Percentiles rank a stretch among this genome's conserved stretches.
Evolutionary conservation across 2,113 vertebrate genomes (phyloP).

Genomic region (Pseudois nayaur): DNA sequence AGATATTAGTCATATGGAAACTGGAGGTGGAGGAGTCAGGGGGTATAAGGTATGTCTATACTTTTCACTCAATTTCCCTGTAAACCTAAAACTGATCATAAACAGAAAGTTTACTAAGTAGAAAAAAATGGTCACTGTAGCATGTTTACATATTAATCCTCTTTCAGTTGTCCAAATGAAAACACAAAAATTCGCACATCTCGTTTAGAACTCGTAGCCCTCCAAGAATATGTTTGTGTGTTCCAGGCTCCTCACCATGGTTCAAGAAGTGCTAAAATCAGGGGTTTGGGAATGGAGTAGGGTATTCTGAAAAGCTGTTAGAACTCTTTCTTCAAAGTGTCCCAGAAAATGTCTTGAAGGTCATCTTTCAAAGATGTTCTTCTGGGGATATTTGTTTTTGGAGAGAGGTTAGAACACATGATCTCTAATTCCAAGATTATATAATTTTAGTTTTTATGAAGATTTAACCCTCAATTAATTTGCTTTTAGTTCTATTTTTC

Average conservation of each 20-base stretch:
- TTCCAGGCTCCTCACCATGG: not conserved
- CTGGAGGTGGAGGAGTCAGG: not conserved
- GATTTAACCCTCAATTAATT: slow-evolving; percentile 1
- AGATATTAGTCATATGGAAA: not conserved
- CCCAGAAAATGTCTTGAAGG: not conserved
- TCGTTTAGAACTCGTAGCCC: not conserved
- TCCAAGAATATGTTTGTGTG: not conserved
- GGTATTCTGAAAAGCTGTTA: not conserved
- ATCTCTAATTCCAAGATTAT: not conserved
- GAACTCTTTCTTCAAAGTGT: not conserved
- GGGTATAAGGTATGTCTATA: not conserved
- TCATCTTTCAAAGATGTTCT: not conserved
- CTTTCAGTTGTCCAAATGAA: not conserved
- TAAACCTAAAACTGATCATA: not conserved
- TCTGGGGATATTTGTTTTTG: not conserved
- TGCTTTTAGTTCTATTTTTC: not conserved
- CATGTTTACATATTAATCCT: not conserved
- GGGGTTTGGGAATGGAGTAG: not conserved
- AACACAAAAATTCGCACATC: not conserved
- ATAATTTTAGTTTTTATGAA: slow-evolving; percentile 8
- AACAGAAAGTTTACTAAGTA: not conserved
- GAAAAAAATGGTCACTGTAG: not conserved
- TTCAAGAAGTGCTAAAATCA: not conserved
- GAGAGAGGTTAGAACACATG: not conserved
- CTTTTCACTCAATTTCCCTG: not conserved